Conservation (phyloP, 1,140 invertebrate species). For the Hetaerina americana region DNA sequence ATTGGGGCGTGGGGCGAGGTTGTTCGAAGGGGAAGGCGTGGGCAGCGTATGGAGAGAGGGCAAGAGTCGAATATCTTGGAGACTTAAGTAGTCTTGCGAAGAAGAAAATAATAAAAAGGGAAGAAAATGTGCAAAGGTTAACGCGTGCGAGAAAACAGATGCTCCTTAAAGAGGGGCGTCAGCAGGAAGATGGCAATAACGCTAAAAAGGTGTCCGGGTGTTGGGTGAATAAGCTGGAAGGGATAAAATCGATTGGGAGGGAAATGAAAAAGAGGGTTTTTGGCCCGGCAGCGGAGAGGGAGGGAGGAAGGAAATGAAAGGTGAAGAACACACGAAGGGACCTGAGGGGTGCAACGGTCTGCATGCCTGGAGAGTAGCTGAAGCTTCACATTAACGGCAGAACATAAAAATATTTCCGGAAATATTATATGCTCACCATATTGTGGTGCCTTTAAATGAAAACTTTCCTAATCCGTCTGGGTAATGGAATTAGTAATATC, state of each 20-base stretch:
- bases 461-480: no score
- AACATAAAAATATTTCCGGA: no score
- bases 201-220: background rate
- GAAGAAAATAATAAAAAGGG: background rate
- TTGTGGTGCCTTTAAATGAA: no score
- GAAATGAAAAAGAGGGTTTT: background rate
- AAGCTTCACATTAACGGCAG: no score
- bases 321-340: background rate
- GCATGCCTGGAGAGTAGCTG: no score
- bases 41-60: background rate
- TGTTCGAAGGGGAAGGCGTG: no score
- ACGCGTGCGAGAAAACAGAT: background rate
- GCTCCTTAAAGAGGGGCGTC: background rate
- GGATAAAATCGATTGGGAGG: background rate
- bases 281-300: background rate
- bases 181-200: background rate
- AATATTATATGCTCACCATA: no score
- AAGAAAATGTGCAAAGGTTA: background rate
- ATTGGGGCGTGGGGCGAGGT: no score
- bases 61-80: background rate
- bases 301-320: background rate
- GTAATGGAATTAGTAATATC: no score
- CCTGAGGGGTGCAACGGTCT: no score
- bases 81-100: no score
- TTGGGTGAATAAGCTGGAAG: background rate